Evolutionary conservation across 2,888 invertebrate genomes (phyloP), one percentile per base, ranked within the genome.

Genomic region (Drosophila silvestris): DNA sequence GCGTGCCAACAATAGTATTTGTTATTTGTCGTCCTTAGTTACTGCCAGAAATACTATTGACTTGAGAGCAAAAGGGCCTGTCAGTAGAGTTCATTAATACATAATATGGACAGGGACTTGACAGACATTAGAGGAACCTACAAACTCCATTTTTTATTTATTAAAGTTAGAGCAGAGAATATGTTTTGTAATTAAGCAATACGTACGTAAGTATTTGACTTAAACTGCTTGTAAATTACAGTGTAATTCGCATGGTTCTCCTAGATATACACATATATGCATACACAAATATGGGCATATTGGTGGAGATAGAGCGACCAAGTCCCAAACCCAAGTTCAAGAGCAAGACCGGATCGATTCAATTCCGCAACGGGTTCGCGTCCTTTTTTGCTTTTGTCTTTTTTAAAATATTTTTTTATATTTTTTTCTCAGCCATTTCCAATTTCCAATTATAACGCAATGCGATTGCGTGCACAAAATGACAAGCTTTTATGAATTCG

Each of bases 401-500:
- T 39, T 41, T 22, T 50, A 32, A 2, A 26, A 26, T 39, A 51
- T 68, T 67, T 57, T 56, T 57, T 37, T 52, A 32, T 44, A 33
- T 35, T 50, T 53, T 51, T 71, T 69, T 26, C 69, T 81, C 70
- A 77, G 84, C 74, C 83, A 88, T 82, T 85, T 83, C 74, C 87
- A 84, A 84, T 84, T 84, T 78, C 83, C 85, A 85, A 88, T 88
- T 85, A 85, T 85, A 85, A 85, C 77, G 88, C 85, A 85, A 75
- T 77, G 69, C 80, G 82, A 82, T 89, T 89, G 89, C 89, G 87
- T 87, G 89, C 89, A 85, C 79, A 74, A 87, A 87, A 87, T 87
- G 85, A 87, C 89, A 85, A 83, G 82, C 85, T 85, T 75, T 85
- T 83, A 89, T 85, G 77, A 78, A 85, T 80, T 87, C 74, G 88